phyloP scores from a whole-genome alignment of 2,113 vertebrate genomes.

The Coracopsis vasa region DNA sequence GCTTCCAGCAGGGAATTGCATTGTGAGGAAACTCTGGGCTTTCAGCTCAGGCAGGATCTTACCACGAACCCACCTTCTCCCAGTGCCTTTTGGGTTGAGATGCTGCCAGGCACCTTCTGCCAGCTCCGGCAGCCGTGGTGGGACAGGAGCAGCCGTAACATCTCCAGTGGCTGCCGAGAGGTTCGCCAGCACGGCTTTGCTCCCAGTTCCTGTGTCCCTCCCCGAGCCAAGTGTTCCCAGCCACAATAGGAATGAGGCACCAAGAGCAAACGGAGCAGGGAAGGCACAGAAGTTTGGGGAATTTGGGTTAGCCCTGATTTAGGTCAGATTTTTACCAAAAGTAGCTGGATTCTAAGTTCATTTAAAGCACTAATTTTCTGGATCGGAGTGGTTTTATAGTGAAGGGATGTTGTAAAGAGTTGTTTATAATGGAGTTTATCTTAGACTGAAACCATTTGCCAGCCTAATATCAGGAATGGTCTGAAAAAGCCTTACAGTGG shows the following conservation, averaged over 20 bases:
- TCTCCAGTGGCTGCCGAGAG: not conserved
- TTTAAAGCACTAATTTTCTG: conserved; percentile 76
- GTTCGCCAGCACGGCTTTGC: not conserved
- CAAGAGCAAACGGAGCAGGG: not conserved
- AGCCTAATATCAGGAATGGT: conserved; percentile 63
- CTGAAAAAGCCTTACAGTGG: conserved; percentile 70
- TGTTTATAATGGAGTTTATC: conserved; percentile 76
- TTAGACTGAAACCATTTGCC: conserved; percentile 47
- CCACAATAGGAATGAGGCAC: accelerated
- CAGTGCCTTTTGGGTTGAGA: not conserved
- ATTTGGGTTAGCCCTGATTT: not conserved
- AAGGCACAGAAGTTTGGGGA: not conserved
- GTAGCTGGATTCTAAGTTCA: conserved; percentile 60
- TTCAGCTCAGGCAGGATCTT: not conserved
- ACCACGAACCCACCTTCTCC: not conserved
- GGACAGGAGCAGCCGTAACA: not conserved
- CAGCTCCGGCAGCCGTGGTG: not conserved
- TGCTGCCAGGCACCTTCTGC: not conserved
- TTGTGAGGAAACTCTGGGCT: accelerated
- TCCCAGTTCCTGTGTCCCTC: not conserved
- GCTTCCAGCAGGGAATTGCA: not conserved
- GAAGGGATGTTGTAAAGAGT: conserved; percentile 73
- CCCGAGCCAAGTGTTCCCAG: not conserved
- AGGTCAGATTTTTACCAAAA: conserved; percentile 35
- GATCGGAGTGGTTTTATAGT: conserved; percentile 63